Evolutionary conservation across 2,888 invertebrate genomes (phyloP).

Genomic region (Acleris emargana): DNA sequence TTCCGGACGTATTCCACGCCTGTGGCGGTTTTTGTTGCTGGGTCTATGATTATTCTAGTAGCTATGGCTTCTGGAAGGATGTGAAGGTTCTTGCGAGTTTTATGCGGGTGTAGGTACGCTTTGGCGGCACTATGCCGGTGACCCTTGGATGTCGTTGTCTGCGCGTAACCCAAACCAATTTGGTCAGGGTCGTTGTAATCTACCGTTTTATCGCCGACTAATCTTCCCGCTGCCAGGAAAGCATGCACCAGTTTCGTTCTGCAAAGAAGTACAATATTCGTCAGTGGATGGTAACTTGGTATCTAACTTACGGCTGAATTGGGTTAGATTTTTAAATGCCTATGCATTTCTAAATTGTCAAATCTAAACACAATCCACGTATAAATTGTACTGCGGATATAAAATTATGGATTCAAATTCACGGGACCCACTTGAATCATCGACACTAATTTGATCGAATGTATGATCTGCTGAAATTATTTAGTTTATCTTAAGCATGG

Average conservation of each 20-base stretch:
- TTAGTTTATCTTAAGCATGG: too few species aligned
- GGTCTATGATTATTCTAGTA: constrained; percentile 83
- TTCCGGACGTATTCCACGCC: constrained; percentile 84
- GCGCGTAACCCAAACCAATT: constrained; percentile 82
- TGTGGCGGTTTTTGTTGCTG: constrained; percentile 76
- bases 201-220: constrained; percentile 81
- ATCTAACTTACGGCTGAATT: too few species aligned
- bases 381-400: too few species aligned
- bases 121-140: constrained; percentile 83
- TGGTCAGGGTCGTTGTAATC: constrained; percentile 83
- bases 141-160: constrained; percentile 80
- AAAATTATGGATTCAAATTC: too few species aligned
- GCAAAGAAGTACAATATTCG: constrained; percentile 1
- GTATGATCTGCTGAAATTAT: too few species aligned
- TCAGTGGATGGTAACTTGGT: too few species aligned
- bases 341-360: too few species aligned
- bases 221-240: constrained; percentile 78
- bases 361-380: too few species aligned
- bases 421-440: too few species aligned
- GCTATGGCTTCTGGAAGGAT: constrained; percentile 83
- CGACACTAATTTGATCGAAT: too few species aligned
- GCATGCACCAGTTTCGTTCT: constrained; percentile 46
- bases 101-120: constrained; percentile 81
- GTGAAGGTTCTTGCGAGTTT: constrained; percentile 82
- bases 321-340: too few species aligned